A percentile compares a stretch with the other conserved stretches of the same genome.
These are phyloP conservation scores for Pterobdella sp. DNA, from an alignment of 2,888 invertebrate genomes.

Conservation along the genomic window DNA sequence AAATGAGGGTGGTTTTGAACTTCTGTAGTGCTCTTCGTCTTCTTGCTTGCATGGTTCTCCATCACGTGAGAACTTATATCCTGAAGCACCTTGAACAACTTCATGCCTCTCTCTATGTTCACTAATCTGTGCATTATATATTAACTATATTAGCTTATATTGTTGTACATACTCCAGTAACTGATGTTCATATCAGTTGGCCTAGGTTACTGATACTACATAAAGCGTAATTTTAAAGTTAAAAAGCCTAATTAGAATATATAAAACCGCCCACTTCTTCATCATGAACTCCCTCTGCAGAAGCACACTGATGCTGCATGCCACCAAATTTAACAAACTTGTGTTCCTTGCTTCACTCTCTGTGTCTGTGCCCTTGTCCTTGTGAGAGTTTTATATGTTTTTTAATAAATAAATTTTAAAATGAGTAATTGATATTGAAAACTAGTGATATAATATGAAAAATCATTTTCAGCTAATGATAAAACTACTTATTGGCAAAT, in stretches of 20 bases:
- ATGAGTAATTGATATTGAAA: not conserved
- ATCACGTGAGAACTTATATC: not conserved
- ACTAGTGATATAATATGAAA: no score
- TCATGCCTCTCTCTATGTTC: constrained; percentile 14
- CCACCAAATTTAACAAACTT: not conserved
- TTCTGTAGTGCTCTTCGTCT: not conserved
- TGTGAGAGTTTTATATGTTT: not conserved
- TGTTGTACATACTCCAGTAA: not conserved
- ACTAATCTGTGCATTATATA: not conserved
- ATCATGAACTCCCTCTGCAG: not conserved
- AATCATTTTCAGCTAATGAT: not conserved
- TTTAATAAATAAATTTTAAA: not conserved
- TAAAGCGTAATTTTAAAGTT: no score
- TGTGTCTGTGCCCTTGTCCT: not conserved
- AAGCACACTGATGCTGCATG: not conserved
- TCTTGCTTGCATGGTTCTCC: not conserved
- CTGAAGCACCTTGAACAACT: not conserved
- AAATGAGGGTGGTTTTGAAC: not conserved
- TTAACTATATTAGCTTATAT: not conserved
- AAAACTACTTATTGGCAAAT: not conserved
- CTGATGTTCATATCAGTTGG: no score
- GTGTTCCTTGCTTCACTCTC: not conserved
- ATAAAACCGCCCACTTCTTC: not conserved
- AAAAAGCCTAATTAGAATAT: not conserved
- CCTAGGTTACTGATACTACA: no score